Evolutionary conservation across 2,113 vertebrate species (phyloP).

Genomic region (Sitta europaea): DNA sequence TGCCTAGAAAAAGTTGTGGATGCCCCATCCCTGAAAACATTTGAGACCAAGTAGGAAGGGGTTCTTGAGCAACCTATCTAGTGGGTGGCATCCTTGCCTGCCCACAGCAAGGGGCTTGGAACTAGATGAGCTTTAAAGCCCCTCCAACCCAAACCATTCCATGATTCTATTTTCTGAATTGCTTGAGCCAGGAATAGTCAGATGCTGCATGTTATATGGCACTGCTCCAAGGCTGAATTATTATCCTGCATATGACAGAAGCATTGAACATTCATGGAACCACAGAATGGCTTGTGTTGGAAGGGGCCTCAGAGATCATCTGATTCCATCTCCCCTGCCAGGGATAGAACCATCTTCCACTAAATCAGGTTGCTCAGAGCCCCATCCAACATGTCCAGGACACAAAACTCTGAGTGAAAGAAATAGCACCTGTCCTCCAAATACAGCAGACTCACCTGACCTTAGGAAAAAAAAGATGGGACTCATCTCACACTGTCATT

Average conservation of each 20-base stretch:
- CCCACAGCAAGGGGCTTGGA: not conserved
- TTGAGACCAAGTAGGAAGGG: not conserved
- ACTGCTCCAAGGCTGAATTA: not conserved
- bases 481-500: not conserved
- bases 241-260: not conserved
- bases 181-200: not conserved
- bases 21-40: not conserved
- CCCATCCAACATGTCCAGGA: not conserved
- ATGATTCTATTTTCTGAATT: not conserved
- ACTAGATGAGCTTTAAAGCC: not conserved
- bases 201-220: fast-evolving
- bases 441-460: not conserved
- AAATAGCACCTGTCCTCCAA: not conserved
- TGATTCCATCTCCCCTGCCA: not conserved
- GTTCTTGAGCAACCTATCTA: not conserved
- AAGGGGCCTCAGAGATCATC: too few relatives aligned
- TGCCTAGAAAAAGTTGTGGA: not conserved
- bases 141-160: not conserved
- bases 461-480: not conserved
- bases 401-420: not conserved
- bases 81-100: not conserved
- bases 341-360: not conserved
- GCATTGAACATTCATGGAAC: not conserved
- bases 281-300: not conserved
- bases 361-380: not conserved